A percentile compares a stretch with the other conserved stretches of the same genome.
Evolutionary conservation across 1,140 invertebrate species (phyloP).

Genomic region (Stegodyphus mimosarum): DNA sequence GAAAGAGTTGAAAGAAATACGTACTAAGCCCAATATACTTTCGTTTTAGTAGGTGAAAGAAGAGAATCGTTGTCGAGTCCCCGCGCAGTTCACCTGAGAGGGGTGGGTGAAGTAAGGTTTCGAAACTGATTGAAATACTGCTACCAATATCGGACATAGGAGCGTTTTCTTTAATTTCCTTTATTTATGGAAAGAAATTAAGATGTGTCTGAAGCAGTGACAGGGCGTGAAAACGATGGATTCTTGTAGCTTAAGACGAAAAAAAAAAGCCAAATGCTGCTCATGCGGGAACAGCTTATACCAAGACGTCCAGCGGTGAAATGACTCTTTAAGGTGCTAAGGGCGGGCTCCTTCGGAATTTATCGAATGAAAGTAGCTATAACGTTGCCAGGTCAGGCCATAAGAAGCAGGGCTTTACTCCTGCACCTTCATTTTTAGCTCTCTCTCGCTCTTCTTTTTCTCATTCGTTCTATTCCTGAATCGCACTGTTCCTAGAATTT

Average conservation of each 20-base stretch:
- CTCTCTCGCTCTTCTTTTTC: slow-evolving; percentile 10
- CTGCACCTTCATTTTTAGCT: neutral
- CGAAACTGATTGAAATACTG: slow-evolving; percentile 47
- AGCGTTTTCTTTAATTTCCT: neutral
- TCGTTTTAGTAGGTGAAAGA: too few species aligned
- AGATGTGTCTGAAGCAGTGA: slow-evolving; percentile 28
- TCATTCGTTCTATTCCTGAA: neutral
- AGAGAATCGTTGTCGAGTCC: too few species aligned
- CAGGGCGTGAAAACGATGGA: slow-evolving; percentile 35
- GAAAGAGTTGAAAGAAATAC: too few species aligned
- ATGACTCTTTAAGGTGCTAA: slow-evolving; percentile 57
- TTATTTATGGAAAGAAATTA: slow-evolving; percentile 22
- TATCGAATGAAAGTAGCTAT: slow-evolving; percentile 57
- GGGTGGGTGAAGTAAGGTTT: neutral
- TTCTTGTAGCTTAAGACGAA: slow-evolving; percentile 28
- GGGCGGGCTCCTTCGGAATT: slow-evolving; percentile 39
- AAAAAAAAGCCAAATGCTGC: slow-evolving; percentile 22
- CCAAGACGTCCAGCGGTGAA: slow-evolving; percentile 33
- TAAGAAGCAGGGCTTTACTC: slow-evolving; percentile 39
- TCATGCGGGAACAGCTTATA: slow-evolving; percentile 33
- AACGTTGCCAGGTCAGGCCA: slow-evolving; percentile 49
- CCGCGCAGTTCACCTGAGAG: neutral
- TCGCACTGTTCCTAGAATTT: neutral
- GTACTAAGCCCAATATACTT: too few species aligned
- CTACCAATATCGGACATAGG: slow-evolving; percentile 35